A percentile compares a stretch with the other conserved stretches of the same genome.
phyloP scores from a whole-genome alignment of 2,888 invertebrate genomes.

The Synanthedon formicaeformis region DNA sequence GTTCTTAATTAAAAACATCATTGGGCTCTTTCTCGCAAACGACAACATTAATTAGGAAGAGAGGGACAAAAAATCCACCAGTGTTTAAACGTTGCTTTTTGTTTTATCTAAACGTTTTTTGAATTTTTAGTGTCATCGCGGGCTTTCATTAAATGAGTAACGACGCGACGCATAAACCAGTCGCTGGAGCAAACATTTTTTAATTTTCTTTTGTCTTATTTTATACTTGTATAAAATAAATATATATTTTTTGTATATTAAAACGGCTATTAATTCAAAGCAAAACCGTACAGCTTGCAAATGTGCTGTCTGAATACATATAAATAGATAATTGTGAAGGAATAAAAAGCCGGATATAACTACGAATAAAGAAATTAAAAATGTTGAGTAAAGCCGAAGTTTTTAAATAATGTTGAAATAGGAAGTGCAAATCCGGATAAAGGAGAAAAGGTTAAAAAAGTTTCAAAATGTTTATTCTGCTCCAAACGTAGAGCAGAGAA shows the following conservation, averaged over 20 bases:
- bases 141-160: slow-evolving; percentile 20
- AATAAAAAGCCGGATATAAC: too few relatives aligned
- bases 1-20: slow-evolving; percentile 20
- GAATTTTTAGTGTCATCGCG: slow-evolving; percentile 13
- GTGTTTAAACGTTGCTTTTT: slow-evolving; percentile 9
- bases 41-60: slow-evolving; percentile 13
- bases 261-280: too few relatives aligned
- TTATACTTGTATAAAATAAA: too few relatives aligned
- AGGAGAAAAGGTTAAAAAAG: background rate
- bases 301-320: too few relatives aligned
- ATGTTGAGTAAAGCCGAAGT: too few relatives aligned
- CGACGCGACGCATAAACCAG: background rate
- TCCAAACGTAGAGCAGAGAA: background rate
- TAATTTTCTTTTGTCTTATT: too few relatives aligned
- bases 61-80: slow-evolving; percentile 1
- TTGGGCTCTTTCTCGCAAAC: slow-evolving; percentile 8
- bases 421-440: background rate
- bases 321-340: too few relatives aligned
- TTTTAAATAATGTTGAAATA: background rate
- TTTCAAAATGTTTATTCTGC: background rate
- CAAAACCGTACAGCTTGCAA: too few relatives aligned
- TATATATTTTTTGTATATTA: too few relatives aligned
- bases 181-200: too few relatives aligned
- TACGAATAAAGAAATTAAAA: too few relatives aligned
- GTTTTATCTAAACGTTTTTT: slow-evolving; percentile 19